Base-by-base conservation (phyloP, 2,113 vertebrate species). In the Sciurus niger region DNA sequence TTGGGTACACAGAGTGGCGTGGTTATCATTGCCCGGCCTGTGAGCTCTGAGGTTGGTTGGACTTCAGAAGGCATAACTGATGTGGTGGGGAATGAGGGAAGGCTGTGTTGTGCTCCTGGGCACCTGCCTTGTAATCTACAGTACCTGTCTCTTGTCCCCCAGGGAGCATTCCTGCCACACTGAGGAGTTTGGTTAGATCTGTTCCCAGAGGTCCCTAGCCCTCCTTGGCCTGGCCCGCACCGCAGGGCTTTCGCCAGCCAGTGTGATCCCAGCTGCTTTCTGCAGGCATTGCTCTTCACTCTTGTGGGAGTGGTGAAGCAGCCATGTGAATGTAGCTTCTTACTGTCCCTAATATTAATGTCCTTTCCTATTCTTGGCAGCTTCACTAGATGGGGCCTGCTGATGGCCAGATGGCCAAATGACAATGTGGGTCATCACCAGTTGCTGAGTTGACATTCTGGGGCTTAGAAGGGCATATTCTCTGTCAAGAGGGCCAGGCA, bases 361-460 rank as follows among this genome's bases (percentile, higher is more conserved):
- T 80, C 55, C 30, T 79, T 58, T 79, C 73, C 11, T 74, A 55
- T 89, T 90, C 43, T 58, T 46, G 32, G 70, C 58, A 53, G 78
- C 78, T 93, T 82, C 46, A 30, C 34, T 53, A 34, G 53, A 51
- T 48, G 34, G 82, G 30, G 24, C 17, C 34, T 65, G 68, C 58
- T 83, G 85, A 76, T 87, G 58, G 79, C 73, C 74, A 84, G 60
- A 51, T 68, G 79, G 82, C 51, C 92, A 82, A 8, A 40, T n/a
- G 84, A 68, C 86, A 88, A 2, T 17, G 22, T 43, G 72, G 91
- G 67, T 78, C 82, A 88, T 65, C 48, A 51, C 22, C 30, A 58
- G 90, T 67, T 90, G 67, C 60, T n/a, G 67, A 96, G 88, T 43
- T 89, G 79, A 92, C 70, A n/a, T 78, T 87, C 24, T 87, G 51